Evolutionary conservation across 2,888 invertebrate species (phyloP).

Genomic region (Fragum whitleyi): DNA sequence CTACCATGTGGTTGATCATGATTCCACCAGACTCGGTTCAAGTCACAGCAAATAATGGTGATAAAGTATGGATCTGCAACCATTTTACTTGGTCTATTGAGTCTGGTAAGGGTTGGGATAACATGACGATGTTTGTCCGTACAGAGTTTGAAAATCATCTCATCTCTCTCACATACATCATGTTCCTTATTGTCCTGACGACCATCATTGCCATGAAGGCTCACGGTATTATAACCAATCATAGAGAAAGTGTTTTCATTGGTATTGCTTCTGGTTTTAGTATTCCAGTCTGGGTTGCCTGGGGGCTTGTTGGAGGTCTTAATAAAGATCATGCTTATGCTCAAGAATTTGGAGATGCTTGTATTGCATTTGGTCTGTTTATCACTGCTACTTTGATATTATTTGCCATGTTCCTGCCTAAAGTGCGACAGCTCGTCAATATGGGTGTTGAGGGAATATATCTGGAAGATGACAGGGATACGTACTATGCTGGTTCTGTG

Average conservation of each 20-base stretch:
- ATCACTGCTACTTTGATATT: slow-evolving; percentile 95
- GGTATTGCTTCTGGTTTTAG: slow-evolving; percentile 94
- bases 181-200: slow-evolving; percentile 93
- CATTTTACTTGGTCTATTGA: slow-evolving; percentile 79
- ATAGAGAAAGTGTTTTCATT: slow-evolving; percentile 96
- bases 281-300: slow-evolving; percentile 89
- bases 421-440: slow-evolving; percentile 95
- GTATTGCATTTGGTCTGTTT: slow-evolving; percentile 95
- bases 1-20: slow-evolving; percentile 84
- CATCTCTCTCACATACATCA: slow-evolving; percentile 92
- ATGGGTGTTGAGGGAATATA: slow-evolving; percentile 93
- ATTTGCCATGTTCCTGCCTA: slow-evolving; percentile 96
- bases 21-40: slow-evolving; percentile 82
- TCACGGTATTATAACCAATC: slow-evolving; percentile 94
- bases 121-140: slow-evolving; percentile 76
- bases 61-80: slow-evolving; percentile 82
- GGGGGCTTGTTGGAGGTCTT: slow-evolving; percentile 88
- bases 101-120: slow-evolving; percentile 57
- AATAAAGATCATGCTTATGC: slow-evolving; percentile 76
- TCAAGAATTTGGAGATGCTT: slow-evolving; percentile 86
- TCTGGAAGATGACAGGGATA: slow-evolving; percentile 81
- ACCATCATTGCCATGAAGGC: slow-evolving; percentile 92
- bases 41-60: slow-evolving; percentile 71
- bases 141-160: slow-evolving; percentile 87
- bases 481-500: slow-evolving; percentile 77